Base-by-base conservation (phyloP, 1,140 invertebrate species). In the Ladona fulva region DNA sequence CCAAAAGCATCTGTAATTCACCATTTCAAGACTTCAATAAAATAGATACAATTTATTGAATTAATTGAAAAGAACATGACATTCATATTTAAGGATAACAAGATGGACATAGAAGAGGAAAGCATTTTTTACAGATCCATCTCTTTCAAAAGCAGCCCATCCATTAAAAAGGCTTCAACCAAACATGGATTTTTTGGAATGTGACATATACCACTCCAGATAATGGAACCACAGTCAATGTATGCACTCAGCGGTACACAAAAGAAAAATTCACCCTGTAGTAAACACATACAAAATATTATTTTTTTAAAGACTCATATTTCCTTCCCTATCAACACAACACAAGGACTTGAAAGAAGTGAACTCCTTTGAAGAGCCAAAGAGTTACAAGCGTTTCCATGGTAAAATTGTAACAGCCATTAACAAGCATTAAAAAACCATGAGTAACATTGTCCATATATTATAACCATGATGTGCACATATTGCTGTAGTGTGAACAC, bases 371-470 rank as follows among this genome's bases (percentile, higher is more conserved):
- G n/a, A 16, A 66, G 14, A 12, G 14, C 5, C 52, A 3, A 66
- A 66, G 52, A 66, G 52, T 66, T 66, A 66, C 52, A 66, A 66
- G 52, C 14, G 52, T 22, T 66, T 66, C n/a, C 52, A 66, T 66
- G 52, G 52, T 22, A 66, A 66, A 66, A 66, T 66, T 66, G 52
- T 66, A 66, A 66, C 52, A 66, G 52, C 52, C 52, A 66, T 66
- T 37, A 66, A 66, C 52, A 66, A 66, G 52, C 52, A 66, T 66
- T 66, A 66, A 66, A 66, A 66, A 66, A 66, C 52, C 52, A 66
- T 66, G 52, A 66, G 52, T 66, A 66, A 66, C 52, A 66, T 22
- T 66, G 52, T 66, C 52, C 52, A 66, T 66, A 66, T 66, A 66
- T 66, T 66, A 19, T 66, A 66, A 19, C 14, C 52, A 16, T 19